Evolutionary conservation across 2,888 invertebrate species (phyloP).

Genomic region (Epinotia bilunana): DNA sequence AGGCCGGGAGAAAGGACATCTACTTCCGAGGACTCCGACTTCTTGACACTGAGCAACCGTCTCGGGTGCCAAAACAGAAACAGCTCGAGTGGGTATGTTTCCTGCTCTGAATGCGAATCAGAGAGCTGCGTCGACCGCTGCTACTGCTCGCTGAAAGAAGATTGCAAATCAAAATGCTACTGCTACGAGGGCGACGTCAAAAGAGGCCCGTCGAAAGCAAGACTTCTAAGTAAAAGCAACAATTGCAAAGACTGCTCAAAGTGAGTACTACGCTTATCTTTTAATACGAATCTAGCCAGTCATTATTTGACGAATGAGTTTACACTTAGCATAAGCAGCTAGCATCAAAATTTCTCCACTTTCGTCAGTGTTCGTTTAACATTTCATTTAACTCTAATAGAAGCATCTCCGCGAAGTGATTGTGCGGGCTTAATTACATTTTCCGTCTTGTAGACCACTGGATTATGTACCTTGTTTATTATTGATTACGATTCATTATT

Average conservation of each 20-base stretch:
- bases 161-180: slow-evolving; percentile 85
- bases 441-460: slow-evolving; percentile 55
- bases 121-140: slow-evolving; percentile 94
- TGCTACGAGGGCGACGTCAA: slow-evolving; percentile 84
- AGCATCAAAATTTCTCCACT: slow-evolving; percentile 73
- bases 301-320: slow-evolving; percentile 42
- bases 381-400: slow-evolving; percentile 73
- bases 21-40: slow-evolving; percentile 86
- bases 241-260: slow-evolving; percentile 79
- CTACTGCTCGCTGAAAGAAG: slow-evolving; percentile 90
- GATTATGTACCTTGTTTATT: slow-evolving; percentile 65
- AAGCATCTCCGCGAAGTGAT: slow-evolving; percentile 63
- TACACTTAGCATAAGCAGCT: slow-evolving; percentile 43
- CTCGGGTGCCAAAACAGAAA: slow-evolving; percentile 85
- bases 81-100: slow-evolving; percentile 90
- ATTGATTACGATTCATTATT: slow-evolving; percentile 66
- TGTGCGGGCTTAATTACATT: slow-evolving; percentile 73
- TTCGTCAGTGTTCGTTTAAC: slow-evolving; percentile 68
- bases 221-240: slow-evolving; percentile 68
- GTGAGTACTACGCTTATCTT: slow-evolving; percentile 61
- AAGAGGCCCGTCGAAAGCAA: slow-evolving; percentile 69
- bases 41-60: slow-evolving; percentile 83
- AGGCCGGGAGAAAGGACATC: slow-evolving; percentile 85
- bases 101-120: slow-evolving; percentile 95
- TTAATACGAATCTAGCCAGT: slow-evolving; percentile 34